phyloP scores from a whole-genome alignment of 37 sponge, comb jelly and placozoan species.

The Chondrilla cf. caribensis region DNA sequence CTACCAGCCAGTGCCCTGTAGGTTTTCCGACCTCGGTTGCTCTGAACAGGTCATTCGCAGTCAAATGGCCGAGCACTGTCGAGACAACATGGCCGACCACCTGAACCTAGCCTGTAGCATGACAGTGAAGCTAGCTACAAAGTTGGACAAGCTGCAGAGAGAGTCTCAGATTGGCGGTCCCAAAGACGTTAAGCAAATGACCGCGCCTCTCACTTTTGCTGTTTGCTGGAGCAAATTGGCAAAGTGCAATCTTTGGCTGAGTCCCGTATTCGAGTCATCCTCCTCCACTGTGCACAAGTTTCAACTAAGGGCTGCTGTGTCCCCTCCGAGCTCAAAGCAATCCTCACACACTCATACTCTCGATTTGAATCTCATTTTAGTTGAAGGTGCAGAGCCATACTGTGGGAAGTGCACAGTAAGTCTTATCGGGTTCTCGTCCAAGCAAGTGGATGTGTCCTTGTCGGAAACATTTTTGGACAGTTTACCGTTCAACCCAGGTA shows the following conservation, averaged over 20 bases:
- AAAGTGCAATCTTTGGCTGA: not conserved
- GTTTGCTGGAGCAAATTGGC: not conserved
- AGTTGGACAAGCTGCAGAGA: not conserved
- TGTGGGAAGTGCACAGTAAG: not conserved
- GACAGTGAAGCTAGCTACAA: not conserved
- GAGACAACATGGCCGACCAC: not conserved
- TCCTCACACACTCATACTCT: not conserved
- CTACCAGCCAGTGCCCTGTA: not conserved
- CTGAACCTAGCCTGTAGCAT: not conserved
- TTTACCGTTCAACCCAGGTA: not conserved
- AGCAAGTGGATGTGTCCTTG: not conserved
- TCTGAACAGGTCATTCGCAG: not conserved
- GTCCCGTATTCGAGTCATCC: not conserved
- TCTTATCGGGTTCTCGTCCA: not conserved
- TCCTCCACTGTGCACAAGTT: not conserved
- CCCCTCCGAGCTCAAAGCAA: too few species aligned
- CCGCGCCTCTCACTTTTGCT: not conserved
- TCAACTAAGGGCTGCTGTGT: not conserved
- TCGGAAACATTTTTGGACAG: not conserved
- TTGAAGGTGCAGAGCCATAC: not conserved
- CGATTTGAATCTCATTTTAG: not conserved
- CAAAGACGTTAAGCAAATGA: not conserved
- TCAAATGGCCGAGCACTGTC: not conserved
- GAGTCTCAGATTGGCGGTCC: too few species aligned
- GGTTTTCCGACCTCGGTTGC: not conserved